Evolutionary conservation across 2,797 vertebrate species (phyloP), one percentile per base, ranked within the genome.

Genomic region (Chaetodon trifasciatus): DNA sequence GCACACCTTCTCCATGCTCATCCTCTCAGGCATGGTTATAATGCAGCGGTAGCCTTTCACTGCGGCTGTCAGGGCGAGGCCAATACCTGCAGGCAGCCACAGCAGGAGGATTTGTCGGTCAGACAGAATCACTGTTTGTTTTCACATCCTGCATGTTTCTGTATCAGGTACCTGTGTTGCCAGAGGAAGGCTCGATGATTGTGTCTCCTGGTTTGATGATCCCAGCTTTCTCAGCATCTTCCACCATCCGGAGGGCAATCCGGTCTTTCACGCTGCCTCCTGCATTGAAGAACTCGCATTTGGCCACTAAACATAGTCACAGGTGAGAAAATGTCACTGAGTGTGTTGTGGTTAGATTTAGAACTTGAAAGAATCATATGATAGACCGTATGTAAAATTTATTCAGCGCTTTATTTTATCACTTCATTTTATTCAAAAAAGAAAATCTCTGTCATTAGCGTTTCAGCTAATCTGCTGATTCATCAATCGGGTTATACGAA

Each of bases 181-280:
- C 98, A 0, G 98, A 99, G 0, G 98, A 99, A 6, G 98, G 98
- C 84, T 99, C 98, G 21, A 99, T 98, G 69, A 99, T 97, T 0
- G 98, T 99, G 93, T 99, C 97, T 50, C 98, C 98, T 0, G 97
- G 97, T 24, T 97, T 97, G 58, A 99, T 93, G 47, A 93, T 21
- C 0, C 98, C 98, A 0, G 86, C 95, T n/a, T 75, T 94, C 92
- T 99, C 98, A 0, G 98, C 98, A 1, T 99, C 98, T 84, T 99
- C 97, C 16, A 99, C 92, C 98, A 99, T 99, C n/a, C 98, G 94
- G 76, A 99, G 89, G 87, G 97, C 97, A 92, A 99, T 98, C 6
- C 98, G 89, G 88, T 99, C 98, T 85, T 99, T 99, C 28, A 99
- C 98, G 0, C 98, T 99, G 66, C 98, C 98, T 0, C 98, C 98